Conservation (phyloP, 2,113 vertebrate species). For the Pelodiscus sinensis region DNA sequence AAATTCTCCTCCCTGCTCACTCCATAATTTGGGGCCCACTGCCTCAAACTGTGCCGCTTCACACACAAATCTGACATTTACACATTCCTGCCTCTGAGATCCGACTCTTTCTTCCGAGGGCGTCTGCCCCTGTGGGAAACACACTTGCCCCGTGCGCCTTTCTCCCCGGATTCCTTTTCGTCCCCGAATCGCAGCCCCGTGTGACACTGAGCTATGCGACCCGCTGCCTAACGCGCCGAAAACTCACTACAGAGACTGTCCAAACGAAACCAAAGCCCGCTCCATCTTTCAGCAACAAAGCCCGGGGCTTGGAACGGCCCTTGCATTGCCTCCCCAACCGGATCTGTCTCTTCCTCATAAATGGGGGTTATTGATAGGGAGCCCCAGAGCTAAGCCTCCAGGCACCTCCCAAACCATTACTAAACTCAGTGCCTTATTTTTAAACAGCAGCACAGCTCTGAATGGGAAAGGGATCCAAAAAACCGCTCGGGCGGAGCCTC, state of each 20-base stretch:
- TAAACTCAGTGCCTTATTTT: background rate
- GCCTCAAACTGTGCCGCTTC: background rate
- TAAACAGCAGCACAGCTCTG: background rate
- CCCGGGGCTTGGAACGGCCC: background rate
- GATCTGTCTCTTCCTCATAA: background rate
- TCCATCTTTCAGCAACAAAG: background rate
- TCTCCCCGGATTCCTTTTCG: background rate
- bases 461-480: fast-evolving
- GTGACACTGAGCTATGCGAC: background rate
- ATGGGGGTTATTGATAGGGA: background rate
- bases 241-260: background rate
- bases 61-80: background rate
- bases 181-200: background rate
- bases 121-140: background rate
- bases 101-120: background rate
- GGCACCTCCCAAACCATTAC: background rate
- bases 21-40: no score
- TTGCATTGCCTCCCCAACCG: fast-evolving
- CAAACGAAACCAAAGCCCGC: background rate
- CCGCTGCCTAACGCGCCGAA: background rate
- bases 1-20: no score
- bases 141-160: background rate
- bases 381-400: background rate
- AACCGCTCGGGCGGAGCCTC: background rate
- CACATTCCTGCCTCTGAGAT: background rate